phyloP scores from a whole-genome alignment of 2,797 vertebrate species.

The Chelmon rostratus region DNA sequence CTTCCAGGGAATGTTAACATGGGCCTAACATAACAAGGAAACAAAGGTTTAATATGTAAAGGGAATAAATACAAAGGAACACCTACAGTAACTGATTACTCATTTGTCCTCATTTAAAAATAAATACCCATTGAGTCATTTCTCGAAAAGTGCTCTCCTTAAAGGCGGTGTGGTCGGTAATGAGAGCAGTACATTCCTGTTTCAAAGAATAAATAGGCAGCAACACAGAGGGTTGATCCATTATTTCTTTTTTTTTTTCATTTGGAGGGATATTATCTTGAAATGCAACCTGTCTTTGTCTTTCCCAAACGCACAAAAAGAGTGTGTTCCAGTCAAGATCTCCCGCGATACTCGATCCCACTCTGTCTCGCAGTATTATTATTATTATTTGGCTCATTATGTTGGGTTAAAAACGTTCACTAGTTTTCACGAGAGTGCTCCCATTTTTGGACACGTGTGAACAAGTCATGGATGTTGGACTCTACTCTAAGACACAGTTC shows the following conservation, averaged over 20 bases:
- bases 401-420: slow-evolving; percentile 56
- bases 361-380: slow-evolving; percentile 22
- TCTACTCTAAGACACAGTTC: slow-evolving; percentile 72
- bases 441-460: slow-evolving; percentile 57
- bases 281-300: slow-evolving; percentile 36
- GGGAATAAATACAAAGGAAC: slow-evolving; percentile 46
- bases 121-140: slow-evolving; percentile 56
- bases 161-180: slow-evolving; percentile 46
- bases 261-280: slow-evolving; percentile 30
- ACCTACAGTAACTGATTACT: slow-evolving; percentile 40
- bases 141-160: slow-evolving; percentile 43
- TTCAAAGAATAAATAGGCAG: slow-evolving; percentile 47
- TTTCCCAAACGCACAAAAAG: slow-evolving; percentile 13
- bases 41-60: slow-evolving; percentile 11
- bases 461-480: slow-evolving; percentile 47
- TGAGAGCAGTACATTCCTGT: slow-evolving; percentile 58
- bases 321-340: slow-evolving; percentile 25
- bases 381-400: slow-evolving; percentile 66
- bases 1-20: slow-evolving; percentile 60
- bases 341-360: slow-evolving; percentile 17
- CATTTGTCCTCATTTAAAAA: slow-evolving; percentile 49
- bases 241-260: slow-evolving; percentile 8
- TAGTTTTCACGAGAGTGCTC: slow-evolving; percentile 57
- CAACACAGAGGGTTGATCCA: slow-evolving; percentile 25
- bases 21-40: slow-evolving; percentile 1